These are phyloP conservation scores for Drosophila picticornis DNA, from an alignment of 2,888 invertebrate genomes.

Conservation along the genomic window DNA sequence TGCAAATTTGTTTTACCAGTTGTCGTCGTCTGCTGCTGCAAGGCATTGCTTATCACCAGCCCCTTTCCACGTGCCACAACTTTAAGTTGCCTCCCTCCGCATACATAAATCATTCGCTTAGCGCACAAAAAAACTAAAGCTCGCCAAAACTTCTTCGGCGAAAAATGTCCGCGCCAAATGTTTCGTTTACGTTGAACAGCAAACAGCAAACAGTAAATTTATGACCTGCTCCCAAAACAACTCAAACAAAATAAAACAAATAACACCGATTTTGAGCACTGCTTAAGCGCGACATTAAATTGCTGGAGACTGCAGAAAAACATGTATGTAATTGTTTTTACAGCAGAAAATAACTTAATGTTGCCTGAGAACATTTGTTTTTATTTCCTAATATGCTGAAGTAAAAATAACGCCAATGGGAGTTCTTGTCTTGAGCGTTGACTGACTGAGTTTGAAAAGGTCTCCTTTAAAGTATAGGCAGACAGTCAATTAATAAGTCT, in stretches of 20 bases:
- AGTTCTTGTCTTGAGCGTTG: background rate
- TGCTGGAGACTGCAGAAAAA: slow-evolving; percentile 1
- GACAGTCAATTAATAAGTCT: background rate
- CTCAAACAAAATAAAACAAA: slow-evolving; percentile 20
- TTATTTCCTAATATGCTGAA: background rate
- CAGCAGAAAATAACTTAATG: background rate
- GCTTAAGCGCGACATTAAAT: slow-evolving; percentile 28
- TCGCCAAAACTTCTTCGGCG: slow-evolving; percentile 37
- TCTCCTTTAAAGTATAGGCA: background rate
- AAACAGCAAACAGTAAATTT: slow-evolving; percentile 50
- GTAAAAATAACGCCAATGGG: background rate
- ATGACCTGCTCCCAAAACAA: slow-evolving; percentile 27
- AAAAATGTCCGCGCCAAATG: slow-evolving; percentile 57
- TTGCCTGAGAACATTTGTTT: background rate
- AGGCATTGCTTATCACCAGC: slow-evolving; percentile 55
- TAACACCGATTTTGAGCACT: slow-evolving; percentile 13
- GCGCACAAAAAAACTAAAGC: slow-evolving; percentile 33
- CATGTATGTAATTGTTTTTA: slow-evolving; percentile 17
- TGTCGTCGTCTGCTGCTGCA: slow-evolving; percentile 25
- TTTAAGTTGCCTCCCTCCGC: slow-evolving; percentile 16
- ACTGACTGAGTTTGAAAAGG: background rate
- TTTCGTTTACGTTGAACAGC: slow-evolving; percentile 54
- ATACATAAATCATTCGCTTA: slow-evolving; percentile 64
- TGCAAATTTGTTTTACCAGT: slow-evolving; percentile 36
- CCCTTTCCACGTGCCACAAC: slow-evolving; percentile 21